Base-by-base conservation (phyloP, 2,113 vertebrate genomes). In the Paradisaea rubra region DNA sequence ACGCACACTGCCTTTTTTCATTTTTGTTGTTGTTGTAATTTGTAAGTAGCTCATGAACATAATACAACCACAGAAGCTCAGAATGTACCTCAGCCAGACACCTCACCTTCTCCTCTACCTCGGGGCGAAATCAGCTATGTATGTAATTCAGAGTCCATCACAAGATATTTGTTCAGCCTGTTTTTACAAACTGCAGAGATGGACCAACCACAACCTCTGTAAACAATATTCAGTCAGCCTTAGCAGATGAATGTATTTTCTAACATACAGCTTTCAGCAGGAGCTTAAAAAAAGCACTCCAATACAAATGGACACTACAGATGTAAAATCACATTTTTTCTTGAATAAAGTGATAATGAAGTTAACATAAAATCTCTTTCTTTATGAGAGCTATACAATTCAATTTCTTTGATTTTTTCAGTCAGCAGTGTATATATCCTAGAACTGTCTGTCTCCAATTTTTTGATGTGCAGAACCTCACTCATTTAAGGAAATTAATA, bases 1-100 rank as follows among this genome's bases (percentile, higher is more conserved):
- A 2, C 0, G 0, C 16, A 28, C 13, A 4, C 11, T 2, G 3
- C 3, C 13, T 18, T 37, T 50, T 45, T 45, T 4, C 13, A 5
- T 25, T 21, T 2, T 31, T 53, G n/a, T 9, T 35, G 41, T 33
- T 35, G 17, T 4, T 76, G n/a, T 19, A 33, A 42, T 35, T 66
- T 86, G 35, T 49, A 88, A 80, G 33, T 50, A 45, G 5, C 10
- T 83, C 1, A 3, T 84, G 25, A 61, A 57, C 30, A 41, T 23
- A 52, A 14, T 35, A 27, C 24, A 60, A 52, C 14, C 21, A 56
- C 9, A 49, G 42, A 80, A 57, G 6, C 14, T 86, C 74, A 81
- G 10, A 77, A 65, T 64, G 7, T 8, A 77, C 33, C 21, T 88
- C 41, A 72, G 35, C 54, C 82, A 60, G 59, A 80, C 7, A 50